Percentiles rank a stretch among this genome's conserved stretches.
phyloP scores from a whole-genome alignment of 2,888 invertebrate genomes.

The Diarsia mendica region DNA sequence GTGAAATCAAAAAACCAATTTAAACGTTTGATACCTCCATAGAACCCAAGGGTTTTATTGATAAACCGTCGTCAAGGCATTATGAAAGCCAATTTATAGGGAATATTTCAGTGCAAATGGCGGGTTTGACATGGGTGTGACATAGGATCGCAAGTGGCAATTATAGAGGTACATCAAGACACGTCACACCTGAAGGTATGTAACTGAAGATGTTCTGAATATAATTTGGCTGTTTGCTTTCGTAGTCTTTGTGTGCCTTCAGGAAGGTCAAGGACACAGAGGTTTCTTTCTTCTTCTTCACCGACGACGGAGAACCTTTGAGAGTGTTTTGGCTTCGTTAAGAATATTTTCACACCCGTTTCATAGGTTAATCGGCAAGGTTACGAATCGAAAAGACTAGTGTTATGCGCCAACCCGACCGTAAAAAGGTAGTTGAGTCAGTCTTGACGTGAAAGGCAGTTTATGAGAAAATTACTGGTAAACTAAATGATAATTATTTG shows the following conservation, averaged over 20 bases:
- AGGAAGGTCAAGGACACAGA: background rate
- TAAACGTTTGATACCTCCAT: constrained; percentile 57
- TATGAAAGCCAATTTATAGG: constrained; percentile 78
- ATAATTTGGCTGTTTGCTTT: constrained; percentile 34
- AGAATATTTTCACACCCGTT: no score
- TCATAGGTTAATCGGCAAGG: no score
- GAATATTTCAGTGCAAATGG: constrained; percentile 81
- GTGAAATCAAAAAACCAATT: constrained; percentile 60
- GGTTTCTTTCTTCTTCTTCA: no score
- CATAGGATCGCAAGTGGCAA: constrained; percentile 81
- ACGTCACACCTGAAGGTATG: constrained; percentile 69
- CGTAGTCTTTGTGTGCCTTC: background rate
- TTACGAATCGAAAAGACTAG: no score
- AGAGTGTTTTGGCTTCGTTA: no score
- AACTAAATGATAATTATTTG: no score
- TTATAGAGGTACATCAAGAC: constrained; percentile 73
- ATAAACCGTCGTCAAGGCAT: constrained; percentile 75
- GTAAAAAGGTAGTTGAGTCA: no score
- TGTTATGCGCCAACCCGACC: no score
- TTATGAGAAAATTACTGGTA: no score
- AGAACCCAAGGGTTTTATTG: constrained; percentile 66
- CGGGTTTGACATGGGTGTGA: constrained; percentile 84
- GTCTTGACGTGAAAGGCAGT: no score
- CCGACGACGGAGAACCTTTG: no score
- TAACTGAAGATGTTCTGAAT: constrained; percentile 57